Base-by-base conservation (phyloP, 2,888 invertebrate species). In the Lapara coniferarum region DNA sequence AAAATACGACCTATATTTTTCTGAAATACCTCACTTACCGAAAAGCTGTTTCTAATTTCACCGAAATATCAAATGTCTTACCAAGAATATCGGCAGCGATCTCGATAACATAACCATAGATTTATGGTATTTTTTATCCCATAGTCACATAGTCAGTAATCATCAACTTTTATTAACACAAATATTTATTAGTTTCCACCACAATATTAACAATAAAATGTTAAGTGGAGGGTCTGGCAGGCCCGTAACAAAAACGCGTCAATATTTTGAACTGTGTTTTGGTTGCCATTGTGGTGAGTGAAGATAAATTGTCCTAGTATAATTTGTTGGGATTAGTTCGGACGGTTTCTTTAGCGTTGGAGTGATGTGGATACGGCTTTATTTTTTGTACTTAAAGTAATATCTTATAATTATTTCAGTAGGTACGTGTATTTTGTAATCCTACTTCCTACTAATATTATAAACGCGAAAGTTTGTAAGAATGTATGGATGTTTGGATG, bases 191-290 rank as follows among this genome's bases (percentile, higher is more conserved):
- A 63, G 63, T 49, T 63, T 66, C 10, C 66, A n/a, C 10, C 46
- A 63, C 25, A 51, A 53, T 14, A 53, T 84, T 79, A 78, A 90
- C 89, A 88, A 88, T 90, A 82, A 81, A 81, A 85, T 80, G 84
- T 86, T 88, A 89, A 89, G 89, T 89, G 88, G 85, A 88, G 88
- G 91, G 92, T 91, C 89, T 76, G 72, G 76, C 72, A 76, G 84
- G 87, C 89, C 88, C 89, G 79, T 79, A 84, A 90, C 87, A 91
- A 91, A 92, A 91, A 92, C 88, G 88, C 89, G 91, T 93, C 92
- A 93, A 93, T 93, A 90, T 90, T 92, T 85, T 90, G 91, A 87
- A 93, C 91, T 92, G 90, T 89, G 85, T 89, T 89, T 85, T 89
- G 88, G 88, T 85, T 84, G 85, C 85, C 81, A 89, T 92, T 93